Evolutionary conservation across 53 echinoderm and acorn worm species (phyloP).

Genomic region (Stichopus horrens): DNA sequence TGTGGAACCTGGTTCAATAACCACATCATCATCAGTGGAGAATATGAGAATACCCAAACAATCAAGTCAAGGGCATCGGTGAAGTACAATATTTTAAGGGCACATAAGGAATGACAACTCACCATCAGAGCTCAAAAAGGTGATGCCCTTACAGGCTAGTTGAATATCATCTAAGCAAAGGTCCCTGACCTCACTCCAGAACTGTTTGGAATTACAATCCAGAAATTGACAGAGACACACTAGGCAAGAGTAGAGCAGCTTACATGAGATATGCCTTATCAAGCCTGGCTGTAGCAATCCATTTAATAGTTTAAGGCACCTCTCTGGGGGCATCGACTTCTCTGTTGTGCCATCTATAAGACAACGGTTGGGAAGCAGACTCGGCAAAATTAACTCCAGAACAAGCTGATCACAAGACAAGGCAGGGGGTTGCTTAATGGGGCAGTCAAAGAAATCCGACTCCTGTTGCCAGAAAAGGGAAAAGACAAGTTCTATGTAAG

Average conservation of each 20-base stretch:
- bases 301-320: background rate
- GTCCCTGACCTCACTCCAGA: background rate
- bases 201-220: background rate
- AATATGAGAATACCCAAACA: too few species aligned
- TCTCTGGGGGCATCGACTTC: background rate
- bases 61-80: too few species aligned
- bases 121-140: background rate
- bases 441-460: constrained; percentile 2
- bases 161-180: background rate
- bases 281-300: background rate
- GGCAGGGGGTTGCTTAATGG: background rate
- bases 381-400: background rate
- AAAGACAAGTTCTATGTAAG: too few species aligned
- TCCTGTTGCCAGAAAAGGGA: background rate
- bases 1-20: too few species aligned
- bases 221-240: constrained; percentile 25
- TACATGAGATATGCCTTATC: background rate
- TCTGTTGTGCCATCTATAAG: background rate
- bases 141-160: background rate
- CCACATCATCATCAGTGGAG: too few species aligned
- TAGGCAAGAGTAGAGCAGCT: background rate
- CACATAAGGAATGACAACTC: background rate
- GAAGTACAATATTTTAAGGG: background rate
- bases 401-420: constrained; percentile 3
- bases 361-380: background rate